Base-by-base conservation (phyloP, 2,888 invertebrate species). In the Drosophila infuscata region DNA sequence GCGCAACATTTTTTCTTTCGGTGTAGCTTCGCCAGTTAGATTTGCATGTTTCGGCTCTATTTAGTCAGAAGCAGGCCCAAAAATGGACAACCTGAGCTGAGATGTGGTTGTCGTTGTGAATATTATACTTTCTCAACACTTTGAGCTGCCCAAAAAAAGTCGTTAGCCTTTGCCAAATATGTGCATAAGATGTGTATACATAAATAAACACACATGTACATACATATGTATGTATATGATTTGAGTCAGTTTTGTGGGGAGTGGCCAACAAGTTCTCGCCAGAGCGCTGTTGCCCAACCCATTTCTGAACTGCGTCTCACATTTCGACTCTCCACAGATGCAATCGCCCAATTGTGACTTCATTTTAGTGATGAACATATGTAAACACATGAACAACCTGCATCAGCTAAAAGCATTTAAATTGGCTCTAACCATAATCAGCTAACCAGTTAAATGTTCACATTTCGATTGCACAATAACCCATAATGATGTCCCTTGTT, bases 241-340 rank as follows among this genome's bases (percentile, higher is more conserved):
- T 64, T 35, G 38, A 64, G 49, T 41, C 38, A 38, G 33, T 49
- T 67, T 58, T 43, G 43, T 58, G 29, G 70, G 70, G 71, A 30
- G 70, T 43, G 64, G 64, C 41, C 4, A 35, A 15, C 46, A 32
- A 58, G 70, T 70, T 71, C 70, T 70, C 70, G 58, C 25, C 57
- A 57, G 15, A 41, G 11, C 46, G 36, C 20, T 48, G 35, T 32
- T 20, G 70, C 70, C 72, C 65, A 70, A 46, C 72, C 72, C 67
- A 73, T 62, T 68, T 54, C 4, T 20, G 48, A 74, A 74, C 62
- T 73, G 62, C 73, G 74, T 68, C 54, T 53, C 35, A 73, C 29
- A n/a, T 49, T 72, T 49, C 1, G 56, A 51, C 30, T 41, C 33
- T 56, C 38, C 25, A 35, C 12, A 41, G 51, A 56, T 58, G 63